phyloP scores from a whole-genome alignment of 2,113 vertebrate genomes.

The Verasper variegatus region DNA sequence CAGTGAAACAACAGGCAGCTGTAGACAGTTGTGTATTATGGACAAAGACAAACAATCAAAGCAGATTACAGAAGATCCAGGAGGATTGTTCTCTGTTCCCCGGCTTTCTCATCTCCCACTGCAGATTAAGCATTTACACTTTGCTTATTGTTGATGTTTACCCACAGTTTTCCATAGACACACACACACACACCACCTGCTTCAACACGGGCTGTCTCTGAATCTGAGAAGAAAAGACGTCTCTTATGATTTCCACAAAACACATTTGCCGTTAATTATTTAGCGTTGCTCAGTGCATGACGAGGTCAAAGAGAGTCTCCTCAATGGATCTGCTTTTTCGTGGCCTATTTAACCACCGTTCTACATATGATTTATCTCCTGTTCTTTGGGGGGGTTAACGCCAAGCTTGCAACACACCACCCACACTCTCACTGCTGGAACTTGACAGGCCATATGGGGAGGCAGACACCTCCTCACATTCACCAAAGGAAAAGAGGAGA shows the following conservation, averaged over 20 bases:
- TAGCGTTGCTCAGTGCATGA: slow-evolving; percentile 1
- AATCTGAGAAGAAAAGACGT: not conserved
- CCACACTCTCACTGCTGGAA: slow-evolving; percentile 54
- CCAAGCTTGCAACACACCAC: slow-evolving; percentile 50
- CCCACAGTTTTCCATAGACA: slow-evolving; percentile 2
- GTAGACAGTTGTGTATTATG: not conserved
- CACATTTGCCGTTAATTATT: slow-evolving; percentile 36
- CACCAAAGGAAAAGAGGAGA: slow-evolving; percentile 39
- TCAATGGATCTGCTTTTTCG: slow-evolving; percentile 25
- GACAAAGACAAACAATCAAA: slow-evolving; percentile 48
- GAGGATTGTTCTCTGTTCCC: slow-evolving; percentile 19
- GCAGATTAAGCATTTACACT: slow-evolving; percentile 28
- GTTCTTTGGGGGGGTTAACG: not conserved
- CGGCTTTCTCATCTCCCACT: slow-evolving; percentile 10
- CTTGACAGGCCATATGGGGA: slow-evolving; percentile 64
- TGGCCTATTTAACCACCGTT: slow-evolving; percentile 19
- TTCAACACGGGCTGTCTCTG: not conserved
- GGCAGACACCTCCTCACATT: slow-evolving; percentile 57
- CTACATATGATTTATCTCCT: slow-evolving; percentile 47
- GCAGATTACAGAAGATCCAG: slow-evolving; percentile 52
- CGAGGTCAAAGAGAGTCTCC: slow-evolving; percentile 39
- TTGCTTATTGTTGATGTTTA: slow-evolving; percentile 34
- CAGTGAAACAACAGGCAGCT: slow-evolving; percentile 9
- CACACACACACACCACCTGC: slow-evolving; percentile 8
- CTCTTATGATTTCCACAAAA: slow-evolving; percentile 6